phyloP scores from a whole-genome alignment of 2,797 vertebrate species.

The Heteromormyrus szaboi region DNA sequence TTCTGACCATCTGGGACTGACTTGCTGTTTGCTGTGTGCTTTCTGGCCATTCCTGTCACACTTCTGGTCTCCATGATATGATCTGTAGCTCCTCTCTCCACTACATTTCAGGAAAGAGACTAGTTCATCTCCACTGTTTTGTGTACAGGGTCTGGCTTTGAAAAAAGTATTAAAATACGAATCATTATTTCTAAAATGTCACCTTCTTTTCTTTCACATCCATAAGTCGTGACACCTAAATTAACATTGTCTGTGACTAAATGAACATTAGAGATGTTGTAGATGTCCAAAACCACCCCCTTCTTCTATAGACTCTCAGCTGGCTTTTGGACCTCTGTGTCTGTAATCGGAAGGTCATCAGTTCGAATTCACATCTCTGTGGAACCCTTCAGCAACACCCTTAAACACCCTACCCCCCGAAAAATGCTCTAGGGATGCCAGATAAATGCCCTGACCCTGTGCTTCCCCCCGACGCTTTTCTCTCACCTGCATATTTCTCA shows the following conservation, averaged over 20 bases:
- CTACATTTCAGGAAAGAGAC: background rate
- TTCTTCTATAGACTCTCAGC: background rate
- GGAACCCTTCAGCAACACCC: background rate
- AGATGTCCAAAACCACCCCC: background rate
- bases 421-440: background rate
- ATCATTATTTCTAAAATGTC: background rate
- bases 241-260: background rate
- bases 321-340: background rate
- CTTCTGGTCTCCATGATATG: background rate
- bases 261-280: background rate
- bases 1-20: slow-evolving; percentile 15
- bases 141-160: background rate
- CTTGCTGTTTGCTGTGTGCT: background rate
- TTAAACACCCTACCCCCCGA: background rate
- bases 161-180: slow-evolving; percentile 3
- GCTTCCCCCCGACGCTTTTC: background rate
- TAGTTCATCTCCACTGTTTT: background rate
- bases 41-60: background rate
- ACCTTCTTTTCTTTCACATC: background rate
- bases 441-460: background rate
- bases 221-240: background rate
- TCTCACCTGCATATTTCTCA: background rate
- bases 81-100: background rate
- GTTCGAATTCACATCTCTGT: background rate
- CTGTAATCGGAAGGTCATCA: background rate